These are phyloP conservation scores for Ctenochaetus hawaiiensis DNA, from an alignment of 2,797 vertebrate species.

Conservation along the genomic window DNA sequence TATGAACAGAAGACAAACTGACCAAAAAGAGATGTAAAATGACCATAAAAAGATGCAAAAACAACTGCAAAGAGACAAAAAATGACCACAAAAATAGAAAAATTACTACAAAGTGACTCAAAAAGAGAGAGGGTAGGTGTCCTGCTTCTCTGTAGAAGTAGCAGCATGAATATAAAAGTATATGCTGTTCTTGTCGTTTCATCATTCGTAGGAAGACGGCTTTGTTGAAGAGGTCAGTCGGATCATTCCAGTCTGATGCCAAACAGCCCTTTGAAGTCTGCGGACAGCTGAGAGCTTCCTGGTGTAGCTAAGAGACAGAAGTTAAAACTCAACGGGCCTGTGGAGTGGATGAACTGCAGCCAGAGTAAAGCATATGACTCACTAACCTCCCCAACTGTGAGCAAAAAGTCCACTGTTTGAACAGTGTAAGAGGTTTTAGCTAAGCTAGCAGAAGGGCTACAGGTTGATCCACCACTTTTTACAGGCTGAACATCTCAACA, in stretches of 20 bases:
- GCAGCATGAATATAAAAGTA: not conserved
- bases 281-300: conserved; percentile 18
- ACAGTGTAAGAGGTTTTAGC: not conserved
- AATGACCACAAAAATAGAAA: not conserved
- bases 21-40: not conserved
- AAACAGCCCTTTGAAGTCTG: conserved; percentile 54
- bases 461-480: too few species aligned
- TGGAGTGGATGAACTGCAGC: conserved; percentile 22
- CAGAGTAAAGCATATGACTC: conserved; percentile 30
- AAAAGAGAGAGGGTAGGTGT: not conserved
- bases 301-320: conserved; percentile 5
- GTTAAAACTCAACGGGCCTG: not conserved
- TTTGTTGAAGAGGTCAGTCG: conserved; percentile 9
- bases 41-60: not conserved
- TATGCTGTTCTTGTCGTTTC: conserved; percentile 7
- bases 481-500: not conserved
- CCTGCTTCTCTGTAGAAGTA: not conserved
- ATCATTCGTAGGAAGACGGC: conserved; percentile 14
- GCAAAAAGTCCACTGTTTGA: not conserved
- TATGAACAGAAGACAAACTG: not conserved
- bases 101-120: not conserved
- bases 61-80: not conserved
- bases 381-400: not conserved
- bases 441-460: not conserved
- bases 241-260: conserved; percentile 63